Conservation (phyloP, 2,113 vertebrate species). For the Lophochroa leadbeateri region DNA sequence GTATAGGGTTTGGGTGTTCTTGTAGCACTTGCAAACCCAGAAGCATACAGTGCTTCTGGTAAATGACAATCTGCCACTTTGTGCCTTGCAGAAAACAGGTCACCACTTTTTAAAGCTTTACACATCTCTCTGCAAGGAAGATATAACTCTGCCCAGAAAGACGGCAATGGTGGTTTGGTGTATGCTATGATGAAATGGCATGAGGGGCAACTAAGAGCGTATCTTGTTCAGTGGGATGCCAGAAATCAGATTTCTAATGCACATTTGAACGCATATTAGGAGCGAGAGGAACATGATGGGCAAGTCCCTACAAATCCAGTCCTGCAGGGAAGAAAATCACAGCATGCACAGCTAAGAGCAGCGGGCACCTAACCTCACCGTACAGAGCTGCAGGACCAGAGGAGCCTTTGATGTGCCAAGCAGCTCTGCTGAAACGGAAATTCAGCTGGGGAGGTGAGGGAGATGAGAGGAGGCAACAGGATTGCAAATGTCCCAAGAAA, state of each 20-base stretch:
- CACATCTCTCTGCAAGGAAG: not conserved
- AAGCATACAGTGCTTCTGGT: not conserved
- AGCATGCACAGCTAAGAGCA: not conserved
- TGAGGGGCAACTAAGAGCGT: not conserved
- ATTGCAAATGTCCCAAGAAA: not conserved
- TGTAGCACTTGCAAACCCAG: not conserved
- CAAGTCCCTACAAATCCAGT: not conserved
- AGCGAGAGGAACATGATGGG: not conserved
- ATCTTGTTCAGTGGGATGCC: not conserved
- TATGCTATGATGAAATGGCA: not conserved
- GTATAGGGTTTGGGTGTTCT: not conserved
- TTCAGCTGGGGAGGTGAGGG: not conserved
- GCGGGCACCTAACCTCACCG: accelerated
- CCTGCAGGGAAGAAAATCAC: not conserved
- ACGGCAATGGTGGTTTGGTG: not conserved
- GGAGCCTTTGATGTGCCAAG: not conserved
- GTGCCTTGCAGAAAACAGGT: not conserved
- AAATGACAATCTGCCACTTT: not conserved
- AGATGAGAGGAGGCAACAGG: not conserved
- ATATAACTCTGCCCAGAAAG: not conserved
- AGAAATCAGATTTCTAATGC: not conserved
- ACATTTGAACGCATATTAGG: not conserved
- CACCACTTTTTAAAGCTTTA: not conserved
- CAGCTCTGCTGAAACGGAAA: not conserved
- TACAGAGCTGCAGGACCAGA: not conserved